Conservation (phyloP, 2,113 vertebrate genomes). For the Equus przewalskii region DNA sequence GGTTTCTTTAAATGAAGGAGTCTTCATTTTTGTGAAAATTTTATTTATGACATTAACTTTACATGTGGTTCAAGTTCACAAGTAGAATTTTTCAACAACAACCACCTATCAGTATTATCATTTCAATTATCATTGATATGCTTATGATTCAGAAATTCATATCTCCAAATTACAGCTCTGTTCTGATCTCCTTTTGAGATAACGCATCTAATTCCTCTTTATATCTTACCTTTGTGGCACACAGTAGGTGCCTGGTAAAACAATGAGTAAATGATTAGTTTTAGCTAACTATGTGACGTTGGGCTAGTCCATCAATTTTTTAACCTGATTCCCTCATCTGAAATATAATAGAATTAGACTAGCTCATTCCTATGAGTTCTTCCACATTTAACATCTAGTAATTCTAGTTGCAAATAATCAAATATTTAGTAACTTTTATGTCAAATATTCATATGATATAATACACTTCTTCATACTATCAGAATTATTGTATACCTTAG, state of each 20-base stretch:
- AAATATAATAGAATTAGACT: background rate
- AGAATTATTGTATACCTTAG: background rate
- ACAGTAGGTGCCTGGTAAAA: background rate
- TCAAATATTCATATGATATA: background rate
- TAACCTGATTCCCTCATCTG: background rate
- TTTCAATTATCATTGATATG: background rate
- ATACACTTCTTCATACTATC: background rate
- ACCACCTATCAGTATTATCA: background rate
- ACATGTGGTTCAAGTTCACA: background rate
- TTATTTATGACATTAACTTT: background rate
- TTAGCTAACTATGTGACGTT: background rate
- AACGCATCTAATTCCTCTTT: rapidly evolving
- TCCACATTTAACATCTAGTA: background rate
- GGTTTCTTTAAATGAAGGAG: background rate
- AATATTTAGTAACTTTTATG: conserved; percentile 9
- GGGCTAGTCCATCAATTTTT: background rate
- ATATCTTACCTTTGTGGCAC: background rate
- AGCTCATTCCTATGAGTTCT: background rate
- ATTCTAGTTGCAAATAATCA: conserved; percentile 34
- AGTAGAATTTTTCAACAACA: background rate
- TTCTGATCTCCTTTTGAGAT: background rate
- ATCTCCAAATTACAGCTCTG: background rate
- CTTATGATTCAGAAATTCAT: background rate
- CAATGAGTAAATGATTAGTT: background rate
- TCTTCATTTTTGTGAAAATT: conserved; percentile 20